Base-by-base conservation (phyloP, 2,113 vertebrate genomes). In the Mustela lutreola region DNA sequence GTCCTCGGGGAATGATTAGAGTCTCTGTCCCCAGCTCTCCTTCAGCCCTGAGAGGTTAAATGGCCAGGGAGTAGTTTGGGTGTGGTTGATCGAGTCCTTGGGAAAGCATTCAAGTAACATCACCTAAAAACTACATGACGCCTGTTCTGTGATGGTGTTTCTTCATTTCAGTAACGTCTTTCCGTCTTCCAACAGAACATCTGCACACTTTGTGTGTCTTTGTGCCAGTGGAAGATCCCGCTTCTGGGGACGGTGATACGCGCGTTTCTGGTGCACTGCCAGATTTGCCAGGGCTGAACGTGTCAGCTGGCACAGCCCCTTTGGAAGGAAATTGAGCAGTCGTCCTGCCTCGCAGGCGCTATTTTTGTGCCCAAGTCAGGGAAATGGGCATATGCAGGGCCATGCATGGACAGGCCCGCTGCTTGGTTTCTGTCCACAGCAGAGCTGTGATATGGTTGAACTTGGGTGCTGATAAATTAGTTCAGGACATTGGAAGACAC, bases 161-260 rank as follows among this genome's bases (percentile, higher is more conserved):
- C 91, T 89, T 82, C 36, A 11, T 94, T 75, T 92, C 48, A 94
- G 31, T 87, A 18, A 2, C 62, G 22, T 78, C 53, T 96, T 63
- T 88, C 39, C 71, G 73, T 85, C 91, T 94, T 80, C 89, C 95
- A 73, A 39, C 92, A 39, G 76, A 63, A 88, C 15, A 24, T 22
- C 24, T 53, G 11, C 31, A 7, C 10, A 10, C 78, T 16, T 16
- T 50, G 18, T 88, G 5, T 82, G 31, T 70, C 3, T 86, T 2
- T 67, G 45, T 50, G 48, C 33, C 71, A 22, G 42, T 56, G 14
- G 19, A 83, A 28, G 73, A 60, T n/a, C 58, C 15, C 45, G 31
- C 73, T 48, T 45, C 21, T 78, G 36, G 45, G 45, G 5, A 84
- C 28, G n/a, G 10, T 84, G 60, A 22, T 73, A 31, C 11, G 39